A percentile compares a stretch with the other conserved stretches of the same genome.
These are phyloP conservation scores for Pogonognathellus flavescens DNA, from an alignment of 1,140 invertebrate genomes.

Conservation along the genomic window DNA sequence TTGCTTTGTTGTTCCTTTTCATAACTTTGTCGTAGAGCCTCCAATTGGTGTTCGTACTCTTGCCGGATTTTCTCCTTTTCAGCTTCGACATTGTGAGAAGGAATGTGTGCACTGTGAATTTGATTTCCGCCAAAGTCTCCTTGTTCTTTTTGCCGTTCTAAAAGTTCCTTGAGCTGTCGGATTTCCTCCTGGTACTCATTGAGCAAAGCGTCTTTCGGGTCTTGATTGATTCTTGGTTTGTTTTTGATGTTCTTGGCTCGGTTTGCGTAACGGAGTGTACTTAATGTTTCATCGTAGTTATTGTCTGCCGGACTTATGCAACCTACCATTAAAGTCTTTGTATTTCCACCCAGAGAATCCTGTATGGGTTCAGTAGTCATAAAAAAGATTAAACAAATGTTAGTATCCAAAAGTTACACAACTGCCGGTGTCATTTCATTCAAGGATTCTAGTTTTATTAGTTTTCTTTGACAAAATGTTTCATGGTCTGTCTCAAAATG, in stretches of 20 bases:
- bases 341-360: slow-evolving; percentile 95
- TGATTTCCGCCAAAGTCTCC: background rate
- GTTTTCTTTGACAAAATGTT: too few species aligned
- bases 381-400: too few species aligned
- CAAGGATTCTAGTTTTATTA: too few species aligned
- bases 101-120: background rate
- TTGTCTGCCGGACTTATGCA: slow-evolving; percentile 90
- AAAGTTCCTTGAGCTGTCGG: slow-evolving; percentile 79
- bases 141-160: slow-evolving; percentile 71
- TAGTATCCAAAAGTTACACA: too few species aligned
- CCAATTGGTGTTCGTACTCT: slow-evolving; percentile 72
- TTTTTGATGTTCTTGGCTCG: slow-evolving; percentile 95
- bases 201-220: slow-evolving; percentile 92
- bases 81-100: slow-evolving; percentile 69
- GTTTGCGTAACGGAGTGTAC: slow-evolving; percentile 89
- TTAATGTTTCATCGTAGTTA: slow-evolving; percentile 92
- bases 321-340: slow-evolving; percentile 94
- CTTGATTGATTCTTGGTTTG: slow-evolving; percentile 92
- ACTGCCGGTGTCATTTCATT: too few species aligned
- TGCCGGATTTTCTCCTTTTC: slow-evolving; percentile 71
- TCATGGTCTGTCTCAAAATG: too few species aligned
- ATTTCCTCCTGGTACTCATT: slow-evolving; percentile 91
- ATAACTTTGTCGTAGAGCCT: slow-evolving; percentile 73
- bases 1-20: slow-evolving; percentile 75
- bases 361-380: too few species aligned